Percentiles rank a stretch among this genome's conserved stretches.
These are phyloP conservation scores for Drosophila leontia DNA, from an alignment of 1,140 invertebrate species.

Conservation along the genomic window DNA sequence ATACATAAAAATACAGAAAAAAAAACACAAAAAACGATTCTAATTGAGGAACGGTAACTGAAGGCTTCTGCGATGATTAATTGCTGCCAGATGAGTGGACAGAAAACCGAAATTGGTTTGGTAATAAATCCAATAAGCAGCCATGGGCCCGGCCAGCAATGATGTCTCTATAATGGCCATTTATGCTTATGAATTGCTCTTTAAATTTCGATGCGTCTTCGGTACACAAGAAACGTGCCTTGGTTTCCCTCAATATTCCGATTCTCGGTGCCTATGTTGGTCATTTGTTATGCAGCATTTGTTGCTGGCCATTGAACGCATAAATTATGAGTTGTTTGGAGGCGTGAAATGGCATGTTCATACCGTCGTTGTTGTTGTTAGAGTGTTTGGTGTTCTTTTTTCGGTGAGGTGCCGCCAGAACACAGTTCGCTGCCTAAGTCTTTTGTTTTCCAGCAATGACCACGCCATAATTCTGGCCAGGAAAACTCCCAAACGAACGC, in stretches of 20 bases:
- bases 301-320: slow-evolving; percentile 66
- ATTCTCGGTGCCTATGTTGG: slow-evolving; percentile 33
- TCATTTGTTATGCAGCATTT: slow-evolving; percentile 80
- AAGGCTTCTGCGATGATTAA: slow-evolving; percentile 67
- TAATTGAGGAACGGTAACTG: slow-evolving; percentile 76
- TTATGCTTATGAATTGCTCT: slow-evolving; percentile 81
- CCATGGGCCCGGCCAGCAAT: slow-evolving; percentile 28
- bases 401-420: slow-evolving; percentile 31
- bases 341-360: slow-evolving; percentile 82
- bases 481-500: slow-evolving; percentile 41
- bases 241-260: slow-evolving; percentile 14
- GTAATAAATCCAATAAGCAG: slow-evolving; percentile 53
- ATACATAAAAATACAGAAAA: slow-evolving; percentile 69
- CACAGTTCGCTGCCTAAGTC: slow-evolving; percentile 74
- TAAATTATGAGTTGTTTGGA: slow-evolving; percentile 81
- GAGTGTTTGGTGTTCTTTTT: slow-evolving; percentile 11
- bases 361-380: slow-evolving; percentile 39
- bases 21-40: slow-evolving; percentile 50
- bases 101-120: slow-evolving; percentile 63
- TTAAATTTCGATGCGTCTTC: slow-evolving; percentile 81
- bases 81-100: slow-evolving; percentile 72
- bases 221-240: slow-evolving; percentile 72
- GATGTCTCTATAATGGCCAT: slow-evolving; percentile 77
- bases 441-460: slow-evolving; percentile 68
- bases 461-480: slow-evolving; percentile 28